A percentile compares a stretch with the other conserved stretches of the same genome.
Conservation (phyloP, 1,140 invertebrate species). For the Drosophila carrolli region DNA sequence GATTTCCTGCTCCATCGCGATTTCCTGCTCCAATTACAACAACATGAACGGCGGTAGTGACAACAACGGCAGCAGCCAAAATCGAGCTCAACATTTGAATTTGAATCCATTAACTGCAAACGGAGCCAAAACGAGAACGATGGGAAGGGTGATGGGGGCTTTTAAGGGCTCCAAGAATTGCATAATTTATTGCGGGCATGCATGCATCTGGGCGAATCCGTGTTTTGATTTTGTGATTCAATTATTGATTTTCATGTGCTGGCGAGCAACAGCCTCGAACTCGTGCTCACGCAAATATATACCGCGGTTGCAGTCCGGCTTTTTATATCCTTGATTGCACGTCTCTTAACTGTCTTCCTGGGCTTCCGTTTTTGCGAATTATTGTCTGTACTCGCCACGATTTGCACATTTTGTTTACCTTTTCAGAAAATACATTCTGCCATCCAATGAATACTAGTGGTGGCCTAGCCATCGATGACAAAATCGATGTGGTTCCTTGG, state of each 20-base stretch:
- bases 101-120: constrained; percentile 55
- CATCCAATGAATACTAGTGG: constrained; percentile 37
- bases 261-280: constrained; percentile 51
- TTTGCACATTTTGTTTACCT: constrained; percentile 56
- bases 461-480: constrained; percentile 31
- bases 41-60: constrained; percentile 39
- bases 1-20: constrained; percentile 84
- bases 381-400: constrained; percentile 23
- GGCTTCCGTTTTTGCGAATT: constrained; percentile 1
- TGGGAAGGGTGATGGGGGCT: constrained; percentile 8
- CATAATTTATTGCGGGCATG: constrained; percentile 70
- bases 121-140: constrained; percentile 32
- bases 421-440: constrained; percentile 50
- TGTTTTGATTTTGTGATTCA: constrained; percentile 82
- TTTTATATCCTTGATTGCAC: neutral
- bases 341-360: neutral
- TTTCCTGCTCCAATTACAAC: constrained; percentile 36
- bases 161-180: constrained; percentile 59
- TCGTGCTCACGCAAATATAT: constrained; percentile 13
- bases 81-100: constrained; percentile 62
- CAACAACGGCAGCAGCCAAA: constrained; percentile 39
- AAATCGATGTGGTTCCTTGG: neutral
- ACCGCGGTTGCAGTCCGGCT: neutral
- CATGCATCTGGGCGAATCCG: constrained; percentile 59
- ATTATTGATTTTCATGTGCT: constrained; percentile 80